Conservation (phyloP, 35 echinoderm and acorn worm genomes). For the Chiridota heheva region DNA sequence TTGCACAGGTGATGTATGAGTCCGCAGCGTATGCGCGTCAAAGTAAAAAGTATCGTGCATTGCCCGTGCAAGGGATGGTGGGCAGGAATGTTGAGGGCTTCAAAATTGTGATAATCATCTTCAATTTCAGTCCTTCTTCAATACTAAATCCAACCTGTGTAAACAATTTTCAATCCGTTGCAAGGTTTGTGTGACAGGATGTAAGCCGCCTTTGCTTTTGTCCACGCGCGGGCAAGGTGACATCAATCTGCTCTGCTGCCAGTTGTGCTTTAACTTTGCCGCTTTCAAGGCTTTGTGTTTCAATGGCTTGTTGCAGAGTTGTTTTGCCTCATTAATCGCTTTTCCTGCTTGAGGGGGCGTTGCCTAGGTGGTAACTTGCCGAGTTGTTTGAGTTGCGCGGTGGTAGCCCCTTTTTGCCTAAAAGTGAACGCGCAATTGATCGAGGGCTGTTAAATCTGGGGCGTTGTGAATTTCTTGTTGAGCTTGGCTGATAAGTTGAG, state of each 20-base stretch:
- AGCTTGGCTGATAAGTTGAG: too few species aligned
- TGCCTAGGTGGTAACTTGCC: background rate
- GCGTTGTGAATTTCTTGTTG: background rate
- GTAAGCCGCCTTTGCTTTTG: background rate
- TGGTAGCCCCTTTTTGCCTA: background rate
- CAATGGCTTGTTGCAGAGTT: background rate
- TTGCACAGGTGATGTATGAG: too few species aligned
- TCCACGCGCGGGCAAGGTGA: background rate
- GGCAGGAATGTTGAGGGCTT: background rate
- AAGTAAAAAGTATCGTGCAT: too few species aligned
- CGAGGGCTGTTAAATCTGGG: background rate
- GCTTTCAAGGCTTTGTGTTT: background rate
- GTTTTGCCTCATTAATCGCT: background rate
- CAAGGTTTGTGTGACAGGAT: background rate
- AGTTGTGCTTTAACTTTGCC: background rate
- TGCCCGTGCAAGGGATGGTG: too few species aligned
- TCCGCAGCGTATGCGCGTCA: too few species aligned
- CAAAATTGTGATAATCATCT: background rate
- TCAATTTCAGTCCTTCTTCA: background rate
- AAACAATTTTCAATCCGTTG: background rate
- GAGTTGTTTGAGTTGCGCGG: background rate
- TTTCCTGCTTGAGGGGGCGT: background rate
- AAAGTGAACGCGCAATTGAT: background rate
- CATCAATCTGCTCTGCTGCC: background rate
- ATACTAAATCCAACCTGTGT: background rate